These are phyloP conservation scores for Heliocidaris tuberculata DNA, from an alignment of 35 echinoderm and acorn worm genomes.

Conservation along the genomic window DNA sequence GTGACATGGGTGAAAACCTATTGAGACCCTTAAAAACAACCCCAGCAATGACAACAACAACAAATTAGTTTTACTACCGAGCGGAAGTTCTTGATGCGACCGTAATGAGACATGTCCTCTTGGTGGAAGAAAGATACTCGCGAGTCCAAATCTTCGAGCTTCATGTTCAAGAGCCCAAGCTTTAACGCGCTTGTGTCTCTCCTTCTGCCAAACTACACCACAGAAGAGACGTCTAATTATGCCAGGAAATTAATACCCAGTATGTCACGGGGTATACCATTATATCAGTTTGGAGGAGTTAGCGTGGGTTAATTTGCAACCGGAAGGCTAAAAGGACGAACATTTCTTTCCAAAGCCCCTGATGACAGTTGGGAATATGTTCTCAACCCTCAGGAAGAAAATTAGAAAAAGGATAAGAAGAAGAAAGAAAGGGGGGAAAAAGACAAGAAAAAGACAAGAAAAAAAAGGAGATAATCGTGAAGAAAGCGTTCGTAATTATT, in stretches of 20 bases:
- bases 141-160: background rate
- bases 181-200: background rate
- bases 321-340: too few species aligned
- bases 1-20: background rate
- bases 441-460: too few species aligned
- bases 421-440: too few species aligned
- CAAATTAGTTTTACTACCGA: background rate
- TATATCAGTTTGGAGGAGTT: too few species aligned
- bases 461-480: too few species aligned
- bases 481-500: too few species aligned
- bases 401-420: too few species aligned
- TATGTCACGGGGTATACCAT: background rate
- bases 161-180: background rate
- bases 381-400: too few species aligned
- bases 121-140: background rate
- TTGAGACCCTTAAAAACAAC: background rate
- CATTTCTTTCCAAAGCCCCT: too few species aligned
- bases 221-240: background rate
- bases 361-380: too few species aligned
- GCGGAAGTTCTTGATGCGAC: background rate
- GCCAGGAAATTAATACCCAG: background rate
- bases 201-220: background rate
- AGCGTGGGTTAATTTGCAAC: too few species aligned
- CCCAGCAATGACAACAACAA: background rate
- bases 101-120: background rate